These are phyloP conservation scores for Leptatherina wallacei DNA, from an alignment of 2,797 vertebrate genomes.

Conservation along the genomic window DNA sequence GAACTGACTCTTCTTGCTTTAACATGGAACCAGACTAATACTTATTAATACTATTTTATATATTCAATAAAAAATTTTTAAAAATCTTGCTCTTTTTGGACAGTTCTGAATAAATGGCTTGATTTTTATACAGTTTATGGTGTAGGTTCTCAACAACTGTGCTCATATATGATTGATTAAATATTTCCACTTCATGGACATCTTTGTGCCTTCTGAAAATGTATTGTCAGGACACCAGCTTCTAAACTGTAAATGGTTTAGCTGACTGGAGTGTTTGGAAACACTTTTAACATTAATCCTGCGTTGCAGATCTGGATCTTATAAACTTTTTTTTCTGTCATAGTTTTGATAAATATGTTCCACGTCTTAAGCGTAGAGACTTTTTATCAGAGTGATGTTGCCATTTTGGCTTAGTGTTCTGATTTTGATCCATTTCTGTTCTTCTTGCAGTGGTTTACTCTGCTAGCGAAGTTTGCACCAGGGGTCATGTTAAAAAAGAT, in stretches of 20 bases:
- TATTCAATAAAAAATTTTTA: not conserved
- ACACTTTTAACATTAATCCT: not conserved
- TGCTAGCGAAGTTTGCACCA: constrained; percentile 36
- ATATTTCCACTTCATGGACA: not conserved
- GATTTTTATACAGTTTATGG: not conserved
- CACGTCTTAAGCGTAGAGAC: not conserved
- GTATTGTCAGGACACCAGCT: not conserved
- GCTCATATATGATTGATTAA: not conserved
- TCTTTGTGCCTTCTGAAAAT: not conserved
- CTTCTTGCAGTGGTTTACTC: constrained; percentile 28
- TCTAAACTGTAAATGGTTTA: constrained; percentile 7
- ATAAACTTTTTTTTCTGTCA: not conserved
- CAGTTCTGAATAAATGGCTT: not conserved
- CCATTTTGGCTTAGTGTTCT: not conserved
- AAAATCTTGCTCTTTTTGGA: not conserved
- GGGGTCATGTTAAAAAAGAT: constrained; percentile 54
- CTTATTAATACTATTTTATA: too few species aligned
- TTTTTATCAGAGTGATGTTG: constrained; percentile 1
- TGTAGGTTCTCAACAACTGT: not conserved
- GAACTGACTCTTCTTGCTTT: not conserved
- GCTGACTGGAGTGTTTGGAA: constrained; percentile 7
- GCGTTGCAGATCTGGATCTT: not conserved
- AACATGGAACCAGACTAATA: too few species aligned
- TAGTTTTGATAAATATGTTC: not conserved
- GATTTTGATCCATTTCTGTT: constrained; percentile 20